phyloP scores from a whole-genome alignment of 2,888 invertebrate species.

The Xestia sexstrigata region DNA sequence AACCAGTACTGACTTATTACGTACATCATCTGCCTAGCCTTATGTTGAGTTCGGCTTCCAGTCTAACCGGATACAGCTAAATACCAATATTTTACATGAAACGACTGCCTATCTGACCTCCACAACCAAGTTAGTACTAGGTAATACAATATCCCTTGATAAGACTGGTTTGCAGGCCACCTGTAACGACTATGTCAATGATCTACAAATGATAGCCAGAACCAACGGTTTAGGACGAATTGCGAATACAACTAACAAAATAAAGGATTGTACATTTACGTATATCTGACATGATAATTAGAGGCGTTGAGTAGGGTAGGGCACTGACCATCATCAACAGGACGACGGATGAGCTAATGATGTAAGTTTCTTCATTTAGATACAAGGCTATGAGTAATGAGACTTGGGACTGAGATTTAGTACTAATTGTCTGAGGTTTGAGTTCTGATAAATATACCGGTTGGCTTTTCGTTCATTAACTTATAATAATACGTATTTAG shows the following conservation, averaged over 20 bases:
- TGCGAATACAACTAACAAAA: background rate
- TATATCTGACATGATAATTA: constrained; percentile 16
- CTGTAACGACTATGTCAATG: background rate
- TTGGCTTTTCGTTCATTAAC: background rate
- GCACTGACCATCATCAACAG: constrained; percentile 7
- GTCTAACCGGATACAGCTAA: background rate
- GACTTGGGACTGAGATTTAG: constrained; percentile 1
- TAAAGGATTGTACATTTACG: background rate
- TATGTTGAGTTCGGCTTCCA: background rate
- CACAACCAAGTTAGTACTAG: background rate
- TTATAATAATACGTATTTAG: background rate
- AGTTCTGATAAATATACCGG: background rate
- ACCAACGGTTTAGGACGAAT: background rate
- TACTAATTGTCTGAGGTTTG: background rate
- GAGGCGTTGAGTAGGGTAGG: constrained; percentile 11
- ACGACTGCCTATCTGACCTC: background rate
- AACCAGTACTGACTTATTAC: background rate
- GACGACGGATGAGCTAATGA: constrained; percentile 26
- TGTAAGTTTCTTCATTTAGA: constrained; percentile 49
- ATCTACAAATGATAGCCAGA: background rate
- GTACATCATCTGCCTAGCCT: background rate
- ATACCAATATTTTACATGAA: background rate
- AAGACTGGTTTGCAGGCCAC: background rate
- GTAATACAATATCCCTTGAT: background rate
- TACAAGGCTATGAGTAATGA: constrained; percentile 22